Evolutionary conservation across 2,113 vertebrate species (phyloP).

Genomic region (Oreochromis niloticus): DNA sequence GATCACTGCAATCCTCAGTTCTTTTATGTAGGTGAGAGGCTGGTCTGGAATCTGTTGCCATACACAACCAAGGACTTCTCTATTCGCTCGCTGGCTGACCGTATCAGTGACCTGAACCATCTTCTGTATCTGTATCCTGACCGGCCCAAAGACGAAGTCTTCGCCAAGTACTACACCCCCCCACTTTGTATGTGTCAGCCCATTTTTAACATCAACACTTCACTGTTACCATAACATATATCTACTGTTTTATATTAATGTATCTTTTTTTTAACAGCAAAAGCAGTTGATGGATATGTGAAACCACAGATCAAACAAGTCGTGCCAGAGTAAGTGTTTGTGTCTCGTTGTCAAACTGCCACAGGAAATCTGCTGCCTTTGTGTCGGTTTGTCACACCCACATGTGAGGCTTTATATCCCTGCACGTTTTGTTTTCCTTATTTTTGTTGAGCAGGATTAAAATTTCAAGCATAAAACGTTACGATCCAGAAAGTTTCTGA

Average conservation of each 20-base stretch:
- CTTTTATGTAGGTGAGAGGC: conserved; percentile 80
- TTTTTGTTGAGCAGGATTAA: neutral
- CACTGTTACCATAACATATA: neutral
- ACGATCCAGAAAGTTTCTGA: neutral
- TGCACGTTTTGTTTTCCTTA: neutral
- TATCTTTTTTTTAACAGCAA: conserved; percentile 68
- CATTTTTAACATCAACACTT: neutral
- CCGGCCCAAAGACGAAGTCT: conserved; percentile 91
- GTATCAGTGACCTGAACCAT: conserved; percentile 92
- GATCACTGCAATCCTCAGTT: neutral
- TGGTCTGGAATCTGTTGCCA: conserved; percentile 98
- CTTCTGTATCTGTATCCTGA: conserved; percentile 92
- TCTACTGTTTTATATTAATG: neutral
- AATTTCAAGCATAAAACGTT: neutral
- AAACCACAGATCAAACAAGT: conserved; percentile 98
- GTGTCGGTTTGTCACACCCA: neutral
- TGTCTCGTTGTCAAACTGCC: neutral
- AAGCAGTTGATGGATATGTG: conserved; percentile 90
- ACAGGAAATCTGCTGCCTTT: neutral
- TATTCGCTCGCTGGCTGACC: conserved; percentile 93
- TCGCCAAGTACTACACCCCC: conserved; percentile 98
- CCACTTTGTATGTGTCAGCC: conserved; percentile 78
- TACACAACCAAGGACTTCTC: conserved; percentile 98
- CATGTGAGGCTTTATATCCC: neutral
- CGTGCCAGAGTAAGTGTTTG: conserved; percentile 89